Base-by-base conservation (phyloP, 2,113 vertebrate genomes). In the Oxyruncus cristatus region DNA sequence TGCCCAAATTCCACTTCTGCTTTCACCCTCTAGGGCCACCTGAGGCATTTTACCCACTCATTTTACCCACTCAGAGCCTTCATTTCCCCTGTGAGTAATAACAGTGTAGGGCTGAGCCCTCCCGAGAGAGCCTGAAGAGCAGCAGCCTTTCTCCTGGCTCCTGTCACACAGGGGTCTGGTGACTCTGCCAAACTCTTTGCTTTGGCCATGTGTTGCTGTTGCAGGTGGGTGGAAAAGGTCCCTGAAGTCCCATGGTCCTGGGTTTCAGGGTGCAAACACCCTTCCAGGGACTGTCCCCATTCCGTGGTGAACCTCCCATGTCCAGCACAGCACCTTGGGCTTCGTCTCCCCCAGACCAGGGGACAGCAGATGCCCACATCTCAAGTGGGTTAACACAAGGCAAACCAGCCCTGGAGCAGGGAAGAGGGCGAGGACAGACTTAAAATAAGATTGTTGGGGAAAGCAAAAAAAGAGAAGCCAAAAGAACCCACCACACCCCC, bases 381-480 rank as follows among this genome's bases (percentile, higher is more conserved):
- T 63, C 85, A 5, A 65, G 33, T 56, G 70, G 41, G 49, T 30
- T 89, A 58, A 78, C 63, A 77, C 37, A 22, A 70, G 46, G 80
- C 59, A 76, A 53, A 88, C 66, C 79, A 93, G 72, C 85, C 68
- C 62, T 33, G 91, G 73, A 79, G 91, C 62, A 85, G 87, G 58
- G 47, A 71, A 55, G 84, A 88, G 83, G 79, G 37, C 63, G 79
- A 82, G 66, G 74, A 70, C 3, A 39, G 30, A 8, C 41, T 95
- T 76, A 92, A 94, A 92, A 95, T 91, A 84, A 62, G 28, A 67
- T 33, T 70, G 28, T 28, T 70, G 44, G 19, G 28, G 63, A 68
- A 87, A 56, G 41, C 0, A 19, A 75, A 65, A 44, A 44, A 44
- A 47, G 5, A 44, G 11, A 20, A 30, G 8, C 27, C 26, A 7